Percentiles rank a stretch among this genome's conserved stretches.
Conservation (phyloP, 2,797 vertebrate genomes). For the Poeciliopsis turneri region DNA sequence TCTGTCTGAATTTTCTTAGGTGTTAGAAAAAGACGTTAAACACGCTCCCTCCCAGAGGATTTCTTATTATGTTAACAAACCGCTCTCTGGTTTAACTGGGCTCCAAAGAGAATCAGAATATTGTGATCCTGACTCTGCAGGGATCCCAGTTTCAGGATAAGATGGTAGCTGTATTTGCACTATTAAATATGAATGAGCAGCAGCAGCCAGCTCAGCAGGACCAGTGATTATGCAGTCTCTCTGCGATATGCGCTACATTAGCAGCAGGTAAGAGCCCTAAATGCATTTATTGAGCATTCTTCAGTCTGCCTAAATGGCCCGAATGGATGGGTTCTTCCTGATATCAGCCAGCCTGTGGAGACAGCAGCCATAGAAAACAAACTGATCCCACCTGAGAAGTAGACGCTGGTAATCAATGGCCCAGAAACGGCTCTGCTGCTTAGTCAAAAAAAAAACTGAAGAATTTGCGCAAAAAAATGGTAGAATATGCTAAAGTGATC, state of each 20-base stretch:
- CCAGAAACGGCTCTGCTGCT: background rate
- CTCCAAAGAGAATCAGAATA: conserved; percentile 20
- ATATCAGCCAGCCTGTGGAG: background rate
- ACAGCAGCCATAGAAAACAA: background rate
- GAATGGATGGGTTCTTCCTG: conserved; percentile 2
- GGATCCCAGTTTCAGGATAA: background rate
- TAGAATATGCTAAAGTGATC: too few relatives aligned
- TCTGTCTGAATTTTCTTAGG: background rate
- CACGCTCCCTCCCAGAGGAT: background rate
- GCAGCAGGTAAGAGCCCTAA: conserved; percentile 38
- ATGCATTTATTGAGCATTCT: conserved; percentile 10
- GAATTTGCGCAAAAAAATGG: too few relatives aligned
- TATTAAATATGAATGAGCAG: conserved; percentile 47
- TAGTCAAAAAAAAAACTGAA: too few relatives aligned
- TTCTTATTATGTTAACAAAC: background rate
- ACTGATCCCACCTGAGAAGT: background rate
- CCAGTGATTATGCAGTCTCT: conserved; percentile 27
- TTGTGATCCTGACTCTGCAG: conserved; percentile 4
- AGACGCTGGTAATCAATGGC: background rate
- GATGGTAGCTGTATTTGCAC: background rate
- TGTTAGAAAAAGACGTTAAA: background rate
- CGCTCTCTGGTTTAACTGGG: background rate
- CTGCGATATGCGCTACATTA: conserved; percentile 51
- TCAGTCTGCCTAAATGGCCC: background rate
- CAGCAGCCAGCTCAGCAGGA: conserved; percentile 5